Evolutionary conservation across 2,797 vertebrate genomes (phyloP).

Genomic region (Sus cebifrons): DNA sequence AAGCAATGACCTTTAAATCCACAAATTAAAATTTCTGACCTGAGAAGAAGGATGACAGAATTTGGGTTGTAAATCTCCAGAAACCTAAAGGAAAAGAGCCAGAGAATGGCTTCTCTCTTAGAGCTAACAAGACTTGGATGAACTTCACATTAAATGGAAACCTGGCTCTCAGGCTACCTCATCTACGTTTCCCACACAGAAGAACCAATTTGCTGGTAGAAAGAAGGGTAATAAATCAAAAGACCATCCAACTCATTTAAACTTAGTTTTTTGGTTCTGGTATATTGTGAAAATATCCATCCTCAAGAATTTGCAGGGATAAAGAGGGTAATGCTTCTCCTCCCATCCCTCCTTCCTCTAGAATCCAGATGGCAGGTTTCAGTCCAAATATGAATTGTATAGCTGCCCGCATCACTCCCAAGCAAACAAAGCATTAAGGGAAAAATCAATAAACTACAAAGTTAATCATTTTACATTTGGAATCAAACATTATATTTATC

Average conservation of each 20-base stretch:
- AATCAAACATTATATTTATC: neutral
- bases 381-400: neutral
- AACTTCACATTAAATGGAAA: constrained; percentile 68
- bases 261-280: neutral
- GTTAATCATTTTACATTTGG: constrained; percentile 2
- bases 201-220: constrained; percentile 53
- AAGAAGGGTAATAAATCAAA: constrained; percentile 62
- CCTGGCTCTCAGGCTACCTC: constrained; percentile 42
- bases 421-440: neutral
- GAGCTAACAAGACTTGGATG: constrained; percentile 59
- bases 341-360: neutral
- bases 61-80: neutral
- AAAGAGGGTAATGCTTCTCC: neutral
- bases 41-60: neutral
- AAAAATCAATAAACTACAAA: neutral
- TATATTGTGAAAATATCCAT: neutral
- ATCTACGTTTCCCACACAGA: constrained; percentile 24
- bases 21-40: neutral
- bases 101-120: constrained; percentile 9
- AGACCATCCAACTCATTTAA: constrained; percentile 63
- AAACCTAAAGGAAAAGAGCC: constrained; percentile 5
- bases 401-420: neutral
- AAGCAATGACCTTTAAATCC: constrained; percentile 8
- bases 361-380: neutral
- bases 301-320: neutral